A percentile compares a stretch with the other conserved stretches of the same genome.
phyloP scores from a whole-genome alignment of 2,888 invertebrate species.

The Xestia ashworthii region DNA sequence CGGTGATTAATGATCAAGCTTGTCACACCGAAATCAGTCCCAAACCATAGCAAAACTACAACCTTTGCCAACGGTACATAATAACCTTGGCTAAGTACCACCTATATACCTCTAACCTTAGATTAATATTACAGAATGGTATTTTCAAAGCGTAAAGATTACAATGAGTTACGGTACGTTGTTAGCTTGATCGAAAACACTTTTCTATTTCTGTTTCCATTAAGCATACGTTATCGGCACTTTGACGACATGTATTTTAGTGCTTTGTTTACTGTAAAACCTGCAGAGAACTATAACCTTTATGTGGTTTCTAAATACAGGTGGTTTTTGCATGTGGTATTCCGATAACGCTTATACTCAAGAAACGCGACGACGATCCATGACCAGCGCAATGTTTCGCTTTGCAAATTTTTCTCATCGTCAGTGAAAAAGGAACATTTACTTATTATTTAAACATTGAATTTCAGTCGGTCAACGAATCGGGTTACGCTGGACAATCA shows the following conservation, averaged over 20 bases:
- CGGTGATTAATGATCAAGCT: neutral
- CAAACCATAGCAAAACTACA: neutral
- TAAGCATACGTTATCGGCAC: constrained; percentile 53
- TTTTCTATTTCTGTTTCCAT: constrained; percentile 61
- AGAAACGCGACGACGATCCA: constrained; percentile 57
- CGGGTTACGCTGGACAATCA: constrained; percentile 14
- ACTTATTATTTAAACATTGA: constrained; percentile 30
- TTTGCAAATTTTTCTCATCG: constrained; percentile 49
- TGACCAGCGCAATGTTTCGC: constrained; percentile 65
- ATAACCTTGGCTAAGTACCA: constrained; percentile 23
- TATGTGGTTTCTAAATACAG: neutral
- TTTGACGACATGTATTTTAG: constrained; percentile 61
- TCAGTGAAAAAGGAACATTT: constrained; percentile 59
- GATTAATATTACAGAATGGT: constrained; percentile 57
- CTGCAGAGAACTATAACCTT: constrained; percentile 14
- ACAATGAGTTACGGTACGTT: constrained; percentile 51
- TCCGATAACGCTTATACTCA: constrained; percentile 50
- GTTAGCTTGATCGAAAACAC: constrained; percentile 49
- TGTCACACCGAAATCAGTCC: neutral
- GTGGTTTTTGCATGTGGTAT: constrained; percentile 23
- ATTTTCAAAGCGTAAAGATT: constrained; percentile 55
- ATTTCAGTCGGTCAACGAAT: constrained; percentile 40
- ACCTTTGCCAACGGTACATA: constrained; percentile 19
- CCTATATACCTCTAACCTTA: constrained; percentile 14
- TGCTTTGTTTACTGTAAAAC: constrained; percentile 55